Base-by-base conservation (phyloP, 1,140 invertebrate genomes). In the Anoplolepis gracilipes region DNA sequence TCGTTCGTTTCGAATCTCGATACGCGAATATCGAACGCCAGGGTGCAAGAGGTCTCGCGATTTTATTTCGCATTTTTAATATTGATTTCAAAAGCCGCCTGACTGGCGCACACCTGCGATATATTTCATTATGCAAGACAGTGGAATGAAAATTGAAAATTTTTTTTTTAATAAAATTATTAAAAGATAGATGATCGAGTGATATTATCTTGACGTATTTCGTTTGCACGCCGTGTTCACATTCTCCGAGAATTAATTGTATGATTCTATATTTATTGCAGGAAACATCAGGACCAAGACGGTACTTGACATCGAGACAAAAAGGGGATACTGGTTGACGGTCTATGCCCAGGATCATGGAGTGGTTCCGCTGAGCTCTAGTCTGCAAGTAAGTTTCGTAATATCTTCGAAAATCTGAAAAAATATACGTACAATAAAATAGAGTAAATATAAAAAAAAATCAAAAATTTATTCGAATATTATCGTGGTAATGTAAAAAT, bases 261-360 rank as follows among this genome's bases (percentile, higher is more conserved):
- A 36, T 28, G 49, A 10, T 55, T 65, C 11, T 78, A 67, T 87
- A 86, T 92, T 92, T 93, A 76, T 97, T 97, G 13, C 95, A 98
- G 98, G 98, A 86, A 96, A 96, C 59, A 98, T 99, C 76, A 96
- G 96, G 62, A 99, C 98, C 0, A 95, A 96, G 87, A 97, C 96
- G 0, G 96, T 98, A 25, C 95, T 99, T 87, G 99, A 99, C 94
- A 96, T 98, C 22, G 99, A 99, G 95, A 97, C 97, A 0, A 97
- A 97, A 88, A 95, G 96, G 22, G 97, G 97, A 92, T 99, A 99
- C 94, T 99, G 99, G 99, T 95, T 99, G 49, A 99, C 98, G 0
- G 96, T 99, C 55, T 97, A 97, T 92, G 99, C 98, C 1, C 97
- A 98, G 92, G 99, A 99, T 95, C 96, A 97, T 85, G 98, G 98